Evolutionary conservation across 2,113 vertebrate genomes (phyloP), one percentile per base, ranked within the genome.

Genomic region (Numida meleagris): DNA sequence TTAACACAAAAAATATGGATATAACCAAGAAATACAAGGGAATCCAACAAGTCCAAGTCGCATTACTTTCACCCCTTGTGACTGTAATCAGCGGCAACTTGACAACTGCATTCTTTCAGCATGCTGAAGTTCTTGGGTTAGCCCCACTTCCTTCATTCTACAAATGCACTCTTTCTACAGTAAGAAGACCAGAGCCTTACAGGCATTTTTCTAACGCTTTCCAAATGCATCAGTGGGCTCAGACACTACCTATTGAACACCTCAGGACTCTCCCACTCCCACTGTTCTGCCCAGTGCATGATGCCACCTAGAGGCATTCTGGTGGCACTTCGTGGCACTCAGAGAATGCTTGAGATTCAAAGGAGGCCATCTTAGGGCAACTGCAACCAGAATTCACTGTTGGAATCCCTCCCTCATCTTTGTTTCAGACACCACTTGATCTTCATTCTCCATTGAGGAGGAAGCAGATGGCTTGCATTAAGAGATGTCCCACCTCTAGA

Each of bases 381-480:
- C 7, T 6, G 18, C 27, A 86, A 18, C 8, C 24, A 65, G 55
- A 74, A 16, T 16, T 58, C 0, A 0, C 17, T 63, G 5, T 3
- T 72, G 21, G 2, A 55, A 12, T 73, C 18, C 53, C 36, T 14
- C 53, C 15, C 16, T 38, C 34, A 4, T 6, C 0, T 89, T 70
- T 79, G 15, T 23, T 79, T 65, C 50, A 79, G 45, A 17, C 1
- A 0, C n/a, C 42, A 5, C 29, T 71, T 67, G 15, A 7, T 70
- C 59, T 59, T 63, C 45, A n/a, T 21, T 3, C 24, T 71, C 29
- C 8, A 59, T 63, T 46, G 36, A 80, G 10, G 73, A 58, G 27
- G 9, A 42, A 23, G 18, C 23, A 14, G 14, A 61, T 50, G 34
- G 29, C 17, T 55, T 77, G 12, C 23, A 45, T 12, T 14, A 86